These are phyloP conservation scores for Heteronetta atricapilla DNA, from an alignment of 2,113 vertebrate species.

Conservation along the genomic window DNA sequence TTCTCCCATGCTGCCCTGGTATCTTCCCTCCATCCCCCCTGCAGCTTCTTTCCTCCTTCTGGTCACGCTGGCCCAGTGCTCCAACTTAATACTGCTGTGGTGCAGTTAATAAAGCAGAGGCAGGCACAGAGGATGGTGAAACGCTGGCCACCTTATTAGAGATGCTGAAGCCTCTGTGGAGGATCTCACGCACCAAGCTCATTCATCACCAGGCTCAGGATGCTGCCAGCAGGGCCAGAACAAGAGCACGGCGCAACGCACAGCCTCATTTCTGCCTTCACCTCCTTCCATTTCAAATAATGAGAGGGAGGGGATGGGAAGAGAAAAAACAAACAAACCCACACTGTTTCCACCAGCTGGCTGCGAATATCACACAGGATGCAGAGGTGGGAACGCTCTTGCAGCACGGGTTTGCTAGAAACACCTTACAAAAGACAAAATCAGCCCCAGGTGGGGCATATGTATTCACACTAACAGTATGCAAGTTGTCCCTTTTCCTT, in stretches of 20 bases:
- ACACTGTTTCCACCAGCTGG: neutral
- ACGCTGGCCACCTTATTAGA: slow-evolving; percentile 43
- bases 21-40: neutral
- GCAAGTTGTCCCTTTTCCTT: neutral
- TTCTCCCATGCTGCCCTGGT: neutral
- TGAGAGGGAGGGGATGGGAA: neutral
- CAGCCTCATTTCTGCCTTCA: slow-evolving; percentile 15
- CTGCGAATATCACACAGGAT: neutral
- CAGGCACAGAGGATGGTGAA: neutral
- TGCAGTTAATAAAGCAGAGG: slow-evolving; percentile 51
- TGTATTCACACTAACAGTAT: neutral
- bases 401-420: neutral
- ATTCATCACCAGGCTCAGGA: slow-evolving; percentile 56
- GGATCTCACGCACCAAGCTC: slow-evolving; percentile 25
- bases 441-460: neutral
- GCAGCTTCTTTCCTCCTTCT: neutral
- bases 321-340: neutral
- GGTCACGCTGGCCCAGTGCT: neutral
- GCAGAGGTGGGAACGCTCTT: neutral
- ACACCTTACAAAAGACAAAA: neutral
- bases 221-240: slow-evolving; percentile 33
- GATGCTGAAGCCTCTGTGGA: slow-evolving; percentile 38
- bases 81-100: slow-evolving; percentile 37
- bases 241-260: neutral
- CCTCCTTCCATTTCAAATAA: slow-evolving; percentile 19